Evolutionary conservation across 2,113 vertebrate genomes (phyloP).

Genomic region (Nothoprocta pentlandii): DNA sequence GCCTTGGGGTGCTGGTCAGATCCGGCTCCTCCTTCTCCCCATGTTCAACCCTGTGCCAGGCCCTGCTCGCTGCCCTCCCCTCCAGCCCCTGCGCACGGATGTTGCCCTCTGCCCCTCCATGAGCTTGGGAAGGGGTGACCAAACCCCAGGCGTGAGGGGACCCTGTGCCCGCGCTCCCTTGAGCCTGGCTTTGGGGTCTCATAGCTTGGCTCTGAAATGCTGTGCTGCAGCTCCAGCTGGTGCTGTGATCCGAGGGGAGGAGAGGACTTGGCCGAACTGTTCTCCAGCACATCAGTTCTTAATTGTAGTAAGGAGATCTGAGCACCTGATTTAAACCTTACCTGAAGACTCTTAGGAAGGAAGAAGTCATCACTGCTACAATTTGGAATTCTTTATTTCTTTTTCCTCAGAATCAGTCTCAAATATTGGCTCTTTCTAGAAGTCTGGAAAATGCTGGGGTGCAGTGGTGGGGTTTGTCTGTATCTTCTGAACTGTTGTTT

Average conservation of each 20-base stretch:
- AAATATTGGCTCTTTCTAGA: not conserved
- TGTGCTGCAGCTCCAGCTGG: not conserved
- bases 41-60: not conserved
- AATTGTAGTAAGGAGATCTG: not conserved
- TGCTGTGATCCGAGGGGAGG: not conserved
- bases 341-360: not conserved
- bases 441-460: not conserved
- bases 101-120: no score
- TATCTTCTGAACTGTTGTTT: not conserved
- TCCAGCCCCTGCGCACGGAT: not conserved
- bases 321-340: not conserved
- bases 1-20: not conserved
- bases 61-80: rapidly evolving
- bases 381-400: not conserved
- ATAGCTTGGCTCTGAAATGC: not conserved
- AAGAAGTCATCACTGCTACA: not conserved
- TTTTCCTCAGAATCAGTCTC: not conserved
- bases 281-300: not conserved
- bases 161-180: not conserved
- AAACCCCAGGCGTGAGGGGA: not conserved
- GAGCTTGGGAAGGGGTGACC: not conserved
- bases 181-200: not conserved
- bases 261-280: not conserved
- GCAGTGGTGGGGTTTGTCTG: not conserved
- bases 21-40: not conserved